Conservation (phyloP, 2,888 invertebrate genomes). For the Deroplatys truncata region DNA sequence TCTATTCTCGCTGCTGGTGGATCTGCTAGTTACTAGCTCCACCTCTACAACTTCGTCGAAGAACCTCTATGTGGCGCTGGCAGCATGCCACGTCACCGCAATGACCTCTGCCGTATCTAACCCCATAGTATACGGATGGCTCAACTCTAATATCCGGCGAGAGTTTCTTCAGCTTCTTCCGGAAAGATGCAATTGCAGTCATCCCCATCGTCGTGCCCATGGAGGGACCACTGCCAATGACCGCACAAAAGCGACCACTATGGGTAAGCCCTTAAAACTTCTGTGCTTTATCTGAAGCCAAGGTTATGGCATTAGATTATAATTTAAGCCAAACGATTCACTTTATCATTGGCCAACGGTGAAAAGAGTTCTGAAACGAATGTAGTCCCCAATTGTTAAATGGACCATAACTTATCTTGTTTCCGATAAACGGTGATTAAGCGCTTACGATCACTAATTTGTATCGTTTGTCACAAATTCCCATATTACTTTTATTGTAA, state of each 20-base stretch:
- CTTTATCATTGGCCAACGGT: too few species aligned
- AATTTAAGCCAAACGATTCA: too few species aligned
- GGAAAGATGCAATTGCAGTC: slow-evolving; percentile 18
- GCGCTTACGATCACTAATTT: too few species aligned
- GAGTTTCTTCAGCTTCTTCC: slow-evolving; percentile 44
- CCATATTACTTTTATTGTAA: too few species aligned
- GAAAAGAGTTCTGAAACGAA: too few species aligned
- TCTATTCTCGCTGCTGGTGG: slow-evolving; percentile 24
- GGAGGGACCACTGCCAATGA: background rate
- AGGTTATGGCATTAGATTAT: too few species aligned
- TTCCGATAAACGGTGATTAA: too few species aligned
- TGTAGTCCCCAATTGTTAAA: too few species aligned
- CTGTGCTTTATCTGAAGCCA: too few species aligned
- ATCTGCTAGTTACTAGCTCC: slow-evolving; percentile 6
- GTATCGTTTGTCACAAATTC: too few species aligned
- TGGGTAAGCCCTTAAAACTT: slow-evolving; percentile 4
- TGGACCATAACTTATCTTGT: too few species aligned
- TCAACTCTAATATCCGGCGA: slow-evolving; percentile 55
- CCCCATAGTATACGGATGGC: slow-evolving; percentile 56
- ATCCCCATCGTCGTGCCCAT: background rate
- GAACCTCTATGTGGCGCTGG: slow-evolving; percentile 44
- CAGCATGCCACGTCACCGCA: slow-evolving; percentile 53
- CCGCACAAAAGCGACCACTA: background rate
- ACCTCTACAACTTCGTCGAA: slow-evolving; percentile 20
- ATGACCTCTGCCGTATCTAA: slow-evolving; percentile 56